Evolutionary conservation across 2,797 vertebrate species (phyloP).

Genomic region (Sebastolobus alascanus): DNA sequence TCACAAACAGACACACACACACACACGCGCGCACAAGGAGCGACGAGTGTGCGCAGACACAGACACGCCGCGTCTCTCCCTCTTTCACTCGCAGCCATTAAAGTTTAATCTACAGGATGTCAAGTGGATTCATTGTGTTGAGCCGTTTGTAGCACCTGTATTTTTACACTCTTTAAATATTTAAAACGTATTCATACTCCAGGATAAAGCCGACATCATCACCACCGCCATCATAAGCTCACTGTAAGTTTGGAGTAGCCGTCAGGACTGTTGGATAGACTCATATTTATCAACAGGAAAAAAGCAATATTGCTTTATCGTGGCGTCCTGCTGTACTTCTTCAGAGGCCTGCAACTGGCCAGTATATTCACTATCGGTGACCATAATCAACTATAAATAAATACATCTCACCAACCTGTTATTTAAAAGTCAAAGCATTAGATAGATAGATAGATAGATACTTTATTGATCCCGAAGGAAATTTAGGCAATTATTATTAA

Average conservation of each 20-base stretch:
- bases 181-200: constrained; percentile 51
- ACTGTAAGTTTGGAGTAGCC: neutral
- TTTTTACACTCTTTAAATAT: constrained; percentile 70
- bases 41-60: neutral
- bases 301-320: constrained; percentile 12
- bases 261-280: neutral
- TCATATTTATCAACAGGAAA: constrained; percentile 26
- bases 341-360: neutral
- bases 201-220: constrained; percentile 15
- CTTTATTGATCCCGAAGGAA: no score
- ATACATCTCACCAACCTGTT: no score
- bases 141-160: constrained; percentile 66
- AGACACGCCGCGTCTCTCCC: constrained; percentile 28
- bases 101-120: constrained; percentile 73
- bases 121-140: constrained; percentile 64
- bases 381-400: no score
- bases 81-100: constrained; percentile 58
- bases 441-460: no score
- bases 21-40: neutral
- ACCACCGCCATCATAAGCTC: constrained; percentile 20
- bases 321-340: neutral
- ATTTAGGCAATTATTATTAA: no score
- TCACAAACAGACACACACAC: constrained; percentile 45
- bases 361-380: neutral
- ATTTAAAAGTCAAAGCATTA: no score